Percentiles rank a stretch among this genome's conserved stretches.
Conservation (phyloP, 2,797 vertebrate species). For the Loriculus beryllinus region DNA sequence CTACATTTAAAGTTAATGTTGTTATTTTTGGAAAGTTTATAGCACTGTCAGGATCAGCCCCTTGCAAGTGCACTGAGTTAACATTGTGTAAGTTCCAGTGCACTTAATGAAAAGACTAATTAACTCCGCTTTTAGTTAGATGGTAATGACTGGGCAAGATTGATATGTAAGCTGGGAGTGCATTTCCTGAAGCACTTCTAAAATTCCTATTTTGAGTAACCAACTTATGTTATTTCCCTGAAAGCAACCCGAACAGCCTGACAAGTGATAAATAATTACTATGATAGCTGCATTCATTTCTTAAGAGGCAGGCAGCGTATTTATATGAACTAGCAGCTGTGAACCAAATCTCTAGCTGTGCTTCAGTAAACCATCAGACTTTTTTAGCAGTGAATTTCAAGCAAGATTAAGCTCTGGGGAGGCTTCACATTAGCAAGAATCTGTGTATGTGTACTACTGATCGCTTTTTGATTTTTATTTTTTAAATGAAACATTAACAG, state of each 20-base stretch:
- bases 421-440: background rate
- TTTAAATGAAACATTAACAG: background rate
- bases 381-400: background rate
- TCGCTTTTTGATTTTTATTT: background rate
- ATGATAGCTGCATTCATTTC: background rate
- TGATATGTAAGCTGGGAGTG: background rate
- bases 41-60: background rate
- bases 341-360: background rate
- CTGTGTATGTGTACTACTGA: background rate
- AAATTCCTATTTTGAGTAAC: background rate
- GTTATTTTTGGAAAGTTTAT: constrained; percentile 18
- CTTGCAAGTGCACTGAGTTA: background rate
- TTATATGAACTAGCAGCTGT: background rate
- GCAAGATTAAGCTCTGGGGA: background rate
- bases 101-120: constrained; percentile 12
- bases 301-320: background rate
- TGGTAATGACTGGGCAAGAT: background rate
- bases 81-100: background rate
- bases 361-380: background rate
- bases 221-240: background rate
- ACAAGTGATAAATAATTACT: background rate
- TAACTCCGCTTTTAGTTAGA: constrained; percentile 1
- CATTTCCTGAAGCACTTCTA: constrained; percentile 20
- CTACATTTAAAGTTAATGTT: background rate
- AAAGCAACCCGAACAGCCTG: background rate